phyloP scores from a whole-genome alignment of 2,888 invertebrate species.

The Hesperia comma region DNA sequence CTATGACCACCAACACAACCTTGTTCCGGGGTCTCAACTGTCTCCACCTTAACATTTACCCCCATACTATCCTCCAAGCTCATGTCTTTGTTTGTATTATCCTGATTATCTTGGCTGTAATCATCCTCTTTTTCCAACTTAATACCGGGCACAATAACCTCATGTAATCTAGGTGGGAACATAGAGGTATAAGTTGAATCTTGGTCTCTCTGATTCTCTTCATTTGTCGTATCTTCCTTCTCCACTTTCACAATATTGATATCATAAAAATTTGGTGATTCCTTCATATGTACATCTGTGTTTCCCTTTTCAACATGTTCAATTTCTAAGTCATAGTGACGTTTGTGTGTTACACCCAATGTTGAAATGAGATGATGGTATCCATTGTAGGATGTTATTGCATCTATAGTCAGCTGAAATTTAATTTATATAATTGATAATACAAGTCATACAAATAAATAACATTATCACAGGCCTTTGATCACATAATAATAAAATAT shows the following conservation, averaged over 20 bases:
- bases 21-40: background rate
- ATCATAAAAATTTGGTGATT: too few species aligned
- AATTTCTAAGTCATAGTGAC: background rate
- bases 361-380: background rate
- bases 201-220: background rate
- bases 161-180: background rate
- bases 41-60: background rate
- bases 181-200: background rate
- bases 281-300: background rate
- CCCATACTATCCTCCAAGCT: background rate
- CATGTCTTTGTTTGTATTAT: background rate
- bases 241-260: background rate
- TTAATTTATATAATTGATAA: background rate
- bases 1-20: background rate
- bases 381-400: background rate
- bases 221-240: background rate
- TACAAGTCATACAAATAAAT: too few species aligned
- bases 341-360: background rate
- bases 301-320: background rate
- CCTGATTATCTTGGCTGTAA: background rate
- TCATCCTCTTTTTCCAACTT: background rate
- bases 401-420: background rate
- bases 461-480: too few species aligned
- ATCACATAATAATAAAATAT: background rate
- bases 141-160: slow-evolving; percentile 1